Conservation (phyloP, 2,888 invertebrate genomes). For the Atethmia centrago region DNA sequence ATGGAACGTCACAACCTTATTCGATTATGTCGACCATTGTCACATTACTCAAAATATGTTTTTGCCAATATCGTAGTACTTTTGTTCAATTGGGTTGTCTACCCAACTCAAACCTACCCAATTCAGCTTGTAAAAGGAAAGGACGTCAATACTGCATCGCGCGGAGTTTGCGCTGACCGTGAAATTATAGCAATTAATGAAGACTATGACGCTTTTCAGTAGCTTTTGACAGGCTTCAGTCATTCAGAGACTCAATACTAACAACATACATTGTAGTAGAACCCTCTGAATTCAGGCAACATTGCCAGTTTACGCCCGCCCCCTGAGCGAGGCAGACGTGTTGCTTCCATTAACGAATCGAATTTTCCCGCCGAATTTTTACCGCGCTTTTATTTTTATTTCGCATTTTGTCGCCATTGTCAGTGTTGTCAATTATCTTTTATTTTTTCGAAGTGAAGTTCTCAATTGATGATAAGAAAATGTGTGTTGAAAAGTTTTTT, state of each 20-base stretch:
- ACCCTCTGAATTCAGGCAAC: slow-evolving; percentile 49
- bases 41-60: too few species aligned
- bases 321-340: slow-evolving; percentile 64
- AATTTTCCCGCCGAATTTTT: slow-evolving; percentile 63
- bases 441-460: slow-evolving; percentile 2
- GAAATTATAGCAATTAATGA: neutral
- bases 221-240: neutral
- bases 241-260: slow-evolving; percentile 22
- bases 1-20: neutral
- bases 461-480: neutral
- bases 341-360: slow-evolving; percentile 52
- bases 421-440: slow-evolving; percentile 3
- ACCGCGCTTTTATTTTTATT: slow-evolving; percentile 64
- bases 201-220: neutral
- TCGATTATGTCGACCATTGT: neutral
- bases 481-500: neutral
- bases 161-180: neutral
- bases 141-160: neutral
- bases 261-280: slow-evolving; percentile 19
- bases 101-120: too few species aligned
- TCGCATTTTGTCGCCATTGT: slow-evolving; percentile 18
- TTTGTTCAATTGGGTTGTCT: neutral
- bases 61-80: neutral
- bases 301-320: slow-evolving; percentile 65
- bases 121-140: neutral